These are phyloP conservation scores for Drosophila recens DNA, from an alignment of 2,888 invertebrate species.

Conservation along the genomic window DNA sequence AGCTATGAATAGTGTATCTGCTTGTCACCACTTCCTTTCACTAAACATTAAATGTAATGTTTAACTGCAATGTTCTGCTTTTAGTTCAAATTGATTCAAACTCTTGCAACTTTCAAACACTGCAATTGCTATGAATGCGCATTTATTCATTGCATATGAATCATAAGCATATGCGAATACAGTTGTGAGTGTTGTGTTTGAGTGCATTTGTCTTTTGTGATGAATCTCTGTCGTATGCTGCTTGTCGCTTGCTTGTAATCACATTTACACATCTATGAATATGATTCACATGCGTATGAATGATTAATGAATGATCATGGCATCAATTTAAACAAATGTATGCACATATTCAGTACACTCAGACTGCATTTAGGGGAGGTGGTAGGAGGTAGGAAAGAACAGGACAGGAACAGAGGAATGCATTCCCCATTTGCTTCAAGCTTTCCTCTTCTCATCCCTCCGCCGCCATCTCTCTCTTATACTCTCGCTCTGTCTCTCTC, in stretches of 20 bases:
- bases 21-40: background rate
- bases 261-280: slow-evolving; percentile 45
- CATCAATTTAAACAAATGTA: slow-evolving; percentile 44
- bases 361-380: background rate
- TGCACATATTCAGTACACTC: slow-evolving; percentile 34
- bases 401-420: background rate
- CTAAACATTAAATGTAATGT: background rate
- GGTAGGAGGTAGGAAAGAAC: background rate
- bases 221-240: slow-evolving; percentile 6
- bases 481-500: background rate
- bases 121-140: slow-evolving; percentile 15
- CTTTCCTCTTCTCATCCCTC: background rate
- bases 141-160: slow-evolving; percentile 24
- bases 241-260: slow-evolving; percentile 19
- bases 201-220: slow-evolving; percentile 17
- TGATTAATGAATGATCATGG: slow-evolving; percentile 70
- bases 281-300: slow-evolving; percentile 59
- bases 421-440: slow-evolving; percentile 12
- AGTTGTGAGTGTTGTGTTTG: slow-evolving; percentile 4
- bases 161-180: slow-evolving; percentile 16
- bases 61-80: background rate
- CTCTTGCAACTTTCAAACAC: background rate
- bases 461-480: background rate
- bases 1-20: background rate
- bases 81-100: slow-evolving; percentile 12